Evolutionary conservation across 23 tunicate species (phyloP).

Genomic region (Corella eumyota): DNA sequence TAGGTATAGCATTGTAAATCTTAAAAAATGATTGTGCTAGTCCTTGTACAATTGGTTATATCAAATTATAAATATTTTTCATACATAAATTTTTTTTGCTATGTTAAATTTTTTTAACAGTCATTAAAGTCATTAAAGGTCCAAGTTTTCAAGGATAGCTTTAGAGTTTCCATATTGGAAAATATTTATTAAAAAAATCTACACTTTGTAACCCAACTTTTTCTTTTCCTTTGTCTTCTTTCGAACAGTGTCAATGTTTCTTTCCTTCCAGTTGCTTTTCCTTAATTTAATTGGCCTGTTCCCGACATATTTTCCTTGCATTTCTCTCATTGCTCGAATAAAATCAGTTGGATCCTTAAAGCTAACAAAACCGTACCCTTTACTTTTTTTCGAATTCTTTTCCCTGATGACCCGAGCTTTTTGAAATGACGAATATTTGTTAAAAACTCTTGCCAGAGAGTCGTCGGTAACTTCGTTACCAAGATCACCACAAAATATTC

Average conservation of each 20-base stretch:
- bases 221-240: constrained; percentile 88
- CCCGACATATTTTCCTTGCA: constrained; percentile 96
- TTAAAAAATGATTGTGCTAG: no score
- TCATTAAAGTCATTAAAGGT: no score
- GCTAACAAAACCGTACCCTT: constrained; percentile 94
- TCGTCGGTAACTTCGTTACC: constrained; percentile 99
- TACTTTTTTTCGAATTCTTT: constrained; percentile 65
- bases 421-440: constrained; percentile 77
- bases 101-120: no score
- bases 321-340: constrained; percentile 93
- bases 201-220: constrained; percentile 90
- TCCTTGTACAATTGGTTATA: no score
- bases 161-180: no score
- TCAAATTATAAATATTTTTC: no score
- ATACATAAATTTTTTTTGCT: no score
- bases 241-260: constrained; percentile 75
- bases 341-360: constrained; percentile 91
- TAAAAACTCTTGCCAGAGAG: constrained; percentile 68
- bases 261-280: constrained; percentile 90
- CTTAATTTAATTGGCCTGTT: constrained; percentile 91
- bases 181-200: no score
- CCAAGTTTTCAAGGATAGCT: no score
- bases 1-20: no score
- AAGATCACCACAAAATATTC: constrained; percentile 96
- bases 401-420: constrained; percentile 91